Percentiles rank a stretch among this genome's conserved stretches.
Evolutionary conservation across 2,888 invertebrate species (phyloP).

Genomic region (Atrina japonica): DNA sequence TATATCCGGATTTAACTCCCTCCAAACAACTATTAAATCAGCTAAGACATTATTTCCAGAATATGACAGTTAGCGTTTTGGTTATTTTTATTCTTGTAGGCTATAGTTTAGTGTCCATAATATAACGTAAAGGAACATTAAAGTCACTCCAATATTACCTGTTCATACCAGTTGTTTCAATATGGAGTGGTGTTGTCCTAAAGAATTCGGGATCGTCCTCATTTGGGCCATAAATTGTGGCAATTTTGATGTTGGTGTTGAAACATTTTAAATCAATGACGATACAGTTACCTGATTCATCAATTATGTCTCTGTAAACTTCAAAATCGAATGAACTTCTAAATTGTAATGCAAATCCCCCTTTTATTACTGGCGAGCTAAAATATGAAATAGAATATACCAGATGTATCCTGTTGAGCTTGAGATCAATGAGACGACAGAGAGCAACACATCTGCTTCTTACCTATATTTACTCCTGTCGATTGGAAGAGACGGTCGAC

Average conservation of each 20-base stretch:
- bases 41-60: conserved; percentile 1
- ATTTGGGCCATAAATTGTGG: conserved; percentile 6
- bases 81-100: conserved; percentile 14
- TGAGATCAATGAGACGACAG: too few species aligned
- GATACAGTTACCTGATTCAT: background rate
- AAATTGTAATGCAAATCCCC: background rate
- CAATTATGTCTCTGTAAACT: background rate
- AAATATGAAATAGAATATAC: too few species aligned
- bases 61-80: conserved; percentile 1
- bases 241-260: background rate
- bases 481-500: too few species aligned
- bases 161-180: background rate
- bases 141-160: conserved; percentile 3
- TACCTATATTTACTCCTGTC: too few species aligned
- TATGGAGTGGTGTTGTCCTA: too few species aligned
- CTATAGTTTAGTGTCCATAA: background rate
- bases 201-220: background rate
- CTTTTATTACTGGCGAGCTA: too few species aligned
- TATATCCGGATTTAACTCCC: background rate
- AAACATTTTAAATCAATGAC: background rate
- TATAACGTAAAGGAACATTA: conserved; percentile 3
- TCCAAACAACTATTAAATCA: conserved; percentile 19
- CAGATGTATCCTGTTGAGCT: too few species aligned
- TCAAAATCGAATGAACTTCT: conserved; percentile 12
- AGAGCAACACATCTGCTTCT: too few species aligned